phyloP scores from a whole-genome alignment of 2,797 vertebrate genomes.

The Anableps anableps region DNA sequence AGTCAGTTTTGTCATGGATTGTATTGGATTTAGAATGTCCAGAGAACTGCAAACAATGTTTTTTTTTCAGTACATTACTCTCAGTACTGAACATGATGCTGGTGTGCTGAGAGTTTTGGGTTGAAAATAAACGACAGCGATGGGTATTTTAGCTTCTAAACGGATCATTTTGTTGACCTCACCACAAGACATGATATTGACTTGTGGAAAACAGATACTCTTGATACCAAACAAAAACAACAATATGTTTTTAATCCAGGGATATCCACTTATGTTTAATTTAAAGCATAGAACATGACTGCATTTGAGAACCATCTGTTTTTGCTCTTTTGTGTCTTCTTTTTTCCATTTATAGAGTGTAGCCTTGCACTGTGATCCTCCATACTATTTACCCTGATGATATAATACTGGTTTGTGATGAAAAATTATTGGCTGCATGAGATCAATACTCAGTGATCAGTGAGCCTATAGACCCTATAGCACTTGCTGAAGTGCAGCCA shows the following conservation, averaged over 20 bases:
- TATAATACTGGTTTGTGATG: background rate
- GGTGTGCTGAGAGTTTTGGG: background rate
- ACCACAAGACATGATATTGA: background rate
- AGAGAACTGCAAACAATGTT: background rate
- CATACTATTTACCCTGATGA: background rate
- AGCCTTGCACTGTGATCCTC: background rate
- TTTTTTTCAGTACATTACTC: constrained; percentile 9
- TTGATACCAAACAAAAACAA: background rate
- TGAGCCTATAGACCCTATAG: background rate
- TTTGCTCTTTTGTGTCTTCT: background rate
- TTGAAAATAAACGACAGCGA: background rate
- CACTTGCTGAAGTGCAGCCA: background rate
- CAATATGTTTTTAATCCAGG: background rate
- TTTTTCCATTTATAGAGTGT: background rate
- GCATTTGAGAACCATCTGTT: background rate
- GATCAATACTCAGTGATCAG: background rate
- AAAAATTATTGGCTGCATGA: background rate
- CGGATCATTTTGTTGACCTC: background rate
- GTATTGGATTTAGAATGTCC: constrained; percentile 24
- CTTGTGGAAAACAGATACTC: background rate
- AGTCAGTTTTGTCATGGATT: constrained; percentile 29
- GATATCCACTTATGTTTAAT: background rate
- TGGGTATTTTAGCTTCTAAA: background rate
- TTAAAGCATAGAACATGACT: no score
- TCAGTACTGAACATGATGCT: background rate